phyloP scores from a whole-genome alignment of 2,888 invertebrate genomes.

The Phasia obesa region DNA sequence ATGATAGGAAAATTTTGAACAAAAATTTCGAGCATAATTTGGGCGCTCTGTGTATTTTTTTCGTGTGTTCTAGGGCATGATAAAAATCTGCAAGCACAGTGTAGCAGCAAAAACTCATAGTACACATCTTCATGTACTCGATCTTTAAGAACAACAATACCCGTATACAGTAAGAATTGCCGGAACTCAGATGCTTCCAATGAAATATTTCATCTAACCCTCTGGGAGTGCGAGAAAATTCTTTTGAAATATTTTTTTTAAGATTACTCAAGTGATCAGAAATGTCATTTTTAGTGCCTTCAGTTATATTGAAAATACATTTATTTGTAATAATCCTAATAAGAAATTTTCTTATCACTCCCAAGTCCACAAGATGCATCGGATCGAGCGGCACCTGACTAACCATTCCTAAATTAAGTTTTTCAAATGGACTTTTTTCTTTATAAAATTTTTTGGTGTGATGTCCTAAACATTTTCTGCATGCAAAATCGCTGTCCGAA shows the following conservation, averaged over 20 bases:
- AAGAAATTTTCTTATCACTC: constrained; percentile 35
- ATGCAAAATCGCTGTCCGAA: constrained; percentile 47
- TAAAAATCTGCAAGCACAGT: constrained; percentile 47
- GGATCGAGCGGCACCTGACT: constrained; percentile 34
- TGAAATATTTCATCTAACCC: constrained; percentile 29
- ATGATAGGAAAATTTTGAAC: constrained; percentile 22
- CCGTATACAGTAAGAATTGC: constrained; percentile 27
- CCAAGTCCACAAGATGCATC: constrained; percentile 45
- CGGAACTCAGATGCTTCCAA: constrained; percentile 42
- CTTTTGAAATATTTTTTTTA: constrained; percentile 29
- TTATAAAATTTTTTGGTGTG: constrained; percentile 27
- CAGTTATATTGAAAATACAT: constrained; percentile 42
- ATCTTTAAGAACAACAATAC: constrained; percentile 44
- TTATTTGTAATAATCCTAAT: constrained; percentile 39
- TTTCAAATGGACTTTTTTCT: constrained; percentile 39
- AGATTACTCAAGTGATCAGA: constrained; percentile 26
- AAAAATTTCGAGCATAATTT: constrained; percentile 38
- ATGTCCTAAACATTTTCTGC: constrained; percentile 46
- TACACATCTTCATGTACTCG: constrained; percentile 38
- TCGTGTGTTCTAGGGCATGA: constrained; percentile 27
- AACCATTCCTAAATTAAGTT: constrained; percentile 31
- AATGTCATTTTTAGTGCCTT: too few species aligned
- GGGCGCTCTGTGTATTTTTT: constrained; percentile 30
- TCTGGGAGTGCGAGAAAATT: constrained; percentile 43
- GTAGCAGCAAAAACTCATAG: constrained; percentile 34